Evolutionary conservation across 2,888 invertebrate species (phyloP).

Genomic region (Andrena chrysosceles): DNA sequence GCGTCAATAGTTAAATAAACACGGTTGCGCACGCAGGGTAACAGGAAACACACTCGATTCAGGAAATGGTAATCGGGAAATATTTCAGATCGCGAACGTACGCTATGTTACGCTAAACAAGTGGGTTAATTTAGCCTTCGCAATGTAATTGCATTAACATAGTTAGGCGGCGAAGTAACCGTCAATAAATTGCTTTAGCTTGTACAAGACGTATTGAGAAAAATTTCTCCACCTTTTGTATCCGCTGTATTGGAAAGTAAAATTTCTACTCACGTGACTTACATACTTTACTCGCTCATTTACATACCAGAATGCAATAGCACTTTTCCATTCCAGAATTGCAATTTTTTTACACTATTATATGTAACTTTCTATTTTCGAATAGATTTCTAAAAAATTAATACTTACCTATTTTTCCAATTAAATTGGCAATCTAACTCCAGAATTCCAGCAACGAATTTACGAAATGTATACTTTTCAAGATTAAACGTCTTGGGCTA

Average conservation of each 20-base stretch:
- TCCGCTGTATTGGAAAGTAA: not conserved
- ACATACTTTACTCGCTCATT: too few relatives aligned
- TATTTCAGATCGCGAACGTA: slow-evolving; percentile 18
- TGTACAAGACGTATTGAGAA: not conserved
- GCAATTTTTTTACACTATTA: too few relatives aligned
- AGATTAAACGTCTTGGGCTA: not conserved
- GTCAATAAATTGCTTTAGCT: too few relatives aligned
- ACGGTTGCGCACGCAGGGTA: not conserved
- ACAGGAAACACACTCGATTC: slow-evolving; percentile 16
- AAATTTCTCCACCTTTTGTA: not conserved
- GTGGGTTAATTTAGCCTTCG: slow-evolving; percentile 20
- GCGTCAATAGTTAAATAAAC: slow-evolving; percentile 15
- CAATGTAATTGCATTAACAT: slow-evolving; percentile 37
- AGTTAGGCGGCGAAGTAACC: not conserved
- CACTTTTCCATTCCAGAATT: too few relatives aligned
- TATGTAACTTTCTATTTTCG: too few relatives aligned
- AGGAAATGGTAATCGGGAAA: slow-evolving; percentile 18
- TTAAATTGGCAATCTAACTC: too few relatives aligned
- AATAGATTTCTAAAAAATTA: too few relatives aligned
- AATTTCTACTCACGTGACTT: not conserved
- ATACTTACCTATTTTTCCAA: too few relatives aligned
- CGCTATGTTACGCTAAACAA: slow-evolving; percentile 38
- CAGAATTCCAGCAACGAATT: too few relatives aligned
- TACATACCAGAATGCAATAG: too few relatives aligned
- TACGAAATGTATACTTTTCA: not conserved